phyloP scores from a whole-genome alignment of 1,140 invertebrate genomes.

The Anthonomus grandis region DNA sequence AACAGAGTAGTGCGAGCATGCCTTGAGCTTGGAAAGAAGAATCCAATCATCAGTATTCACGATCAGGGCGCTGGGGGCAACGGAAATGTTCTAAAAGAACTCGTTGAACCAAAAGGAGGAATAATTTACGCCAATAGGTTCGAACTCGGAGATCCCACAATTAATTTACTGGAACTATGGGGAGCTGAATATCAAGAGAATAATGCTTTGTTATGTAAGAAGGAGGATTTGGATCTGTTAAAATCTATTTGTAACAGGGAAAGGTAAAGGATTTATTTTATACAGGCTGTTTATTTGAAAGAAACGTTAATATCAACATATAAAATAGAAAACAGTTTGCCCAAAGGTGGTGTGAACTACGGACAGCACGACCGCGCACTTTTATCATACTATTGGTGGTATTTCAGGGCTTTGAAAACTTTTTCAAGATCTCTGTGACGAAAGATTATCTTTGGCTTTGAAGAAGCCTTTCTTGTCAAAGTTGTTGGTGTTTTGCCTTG shows the following conservation, averaged over 20 bases:
- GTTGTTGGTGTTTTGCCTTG: too few species aligned
- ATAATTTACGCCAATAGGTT: conserved; percentile 86
- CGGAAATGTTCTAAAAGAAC: conserved; percentile 95
- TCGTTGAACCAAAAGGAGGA: conserved; percentile 91
- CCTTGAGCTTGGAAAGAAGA: conserved; percentile 72
- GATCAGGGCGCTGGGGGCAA: conserved; percentile 98
- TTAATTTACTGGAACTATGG: conserved; percentile 92
- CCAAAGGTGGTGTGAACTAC: too few species aligned
- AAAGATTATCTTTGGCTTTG: too few species aligned
- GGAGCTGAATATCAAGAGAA: conserved; percentile 98
- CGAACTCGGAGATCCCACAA: conserved; percentile 90
- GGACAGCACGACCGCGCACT: too few species aligned
- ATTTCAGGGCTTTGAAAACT: too few species aligned
- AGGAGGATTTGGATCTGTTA: conserved; percentile 62
- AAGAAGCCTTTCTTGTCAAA: too few species aligned
- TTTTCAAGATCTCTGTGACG: too few species aligned
- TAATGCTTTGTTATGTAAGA: conserved; percentile 78
- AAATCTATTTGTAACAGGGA: conserved; percentile 78
- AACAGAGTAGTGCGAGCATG: conserved; percentile 92
- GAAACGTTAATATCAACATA: too few species aligned
- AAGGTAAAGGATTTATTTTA: conserved; percentile 54
- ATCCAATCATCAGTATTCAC: conserved; percentile 91
- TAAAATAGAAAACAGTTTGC: too few species aligned
- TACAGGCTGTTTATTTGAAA: not conserved
- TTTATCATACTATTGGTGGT: too few species aligned